Base-by-base conservation (phyloP, 2,797 vertebrate genomes). In the Macrochelys suwanniensis region DNA sequence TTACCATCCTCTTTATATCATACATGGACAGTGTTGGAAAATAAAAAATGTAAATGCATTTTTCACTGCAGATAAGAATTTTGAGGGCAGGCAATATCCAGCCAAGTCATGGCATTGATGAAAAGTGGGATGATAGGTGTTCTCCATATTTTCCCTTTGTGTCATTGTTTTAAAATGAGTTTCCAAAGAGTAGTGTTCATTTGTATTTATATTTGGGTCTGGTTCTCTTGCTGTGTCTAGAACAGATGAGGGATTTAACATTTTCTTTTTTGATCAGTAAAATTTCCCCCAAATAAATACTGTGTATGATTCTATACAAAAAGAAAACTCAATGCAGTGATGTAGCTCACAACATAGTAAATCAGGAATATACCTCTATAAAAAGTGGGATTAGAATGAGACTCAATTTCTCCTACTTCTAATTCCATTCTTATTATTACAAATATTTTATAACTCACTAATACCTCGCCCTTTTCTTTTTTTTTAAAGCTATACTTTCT, bases 391-490 rank as follows among this genome's bases (percentile, higher is more conserved):
- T 88, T 25, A 88, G 3, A 80, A 78, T 12, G 61, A 57, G 81
- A 65, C 81, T 92, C 82, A 17, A 47, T 85, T 59, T 71, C 7
- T 50, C 45, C 13, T 42, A 49, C 79, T 26, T 61, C 9, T 47
- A 42, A 3, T 4, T 42, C 26, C 79, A 74, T 23, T 25, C 23
- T 80, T 51, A 54, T 33, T 84, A 16, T 85, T 61, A 47, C 1
- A 85, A 93, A 53, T 90, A 94, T 93, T 89, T 92, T 74, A 4
- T 94, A 84, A 68, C 5, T 87, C 79, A 88, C 26, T 94, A 96
- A 85, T 28, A 31, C 12, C 26, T 49, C 74, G 25, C 74, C 12
- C 15, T 28, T 21, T 17, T 16, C 33, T 68, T 16, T 59, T 21
- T 78, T 85, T 26, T 31, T 21, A 11, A 61, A 53, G 45, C 61